These are phyloP conservation scores for Phenganax stokvisi DNA, from an alignment of 92 coral and sea anemone species.

Conservation along the genomic window DNA sequence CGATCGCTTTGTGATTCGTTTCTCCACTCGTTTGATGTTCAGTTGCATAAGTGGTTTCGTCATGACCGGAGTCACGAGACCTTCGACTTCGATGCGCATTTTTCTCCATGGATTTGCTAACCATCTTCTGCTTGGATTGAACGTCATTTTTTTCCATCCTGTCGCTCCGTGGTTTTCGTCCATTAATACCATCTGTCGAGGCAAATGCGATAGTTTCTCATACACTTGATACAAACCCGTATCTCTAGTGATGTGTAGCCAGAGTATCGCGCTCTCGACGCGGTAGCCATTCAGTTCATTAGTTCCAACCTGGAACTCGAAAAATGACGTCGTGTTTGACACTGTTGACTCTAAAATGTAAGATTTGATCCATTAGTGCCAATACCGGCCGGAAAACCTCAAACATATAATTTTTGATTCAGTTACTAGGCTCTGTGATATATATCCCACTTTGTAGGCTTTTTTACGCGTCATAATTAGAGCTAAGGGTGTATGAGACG, in stretches of 20 bases:
- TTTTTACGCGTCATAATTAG: too few species aligned
- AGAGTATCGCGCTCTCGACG: slow-evolving; percentile 7
- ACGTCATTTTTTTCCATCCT: slow-evolving; percentile 8
- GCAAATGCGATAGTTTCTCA: not conserved
- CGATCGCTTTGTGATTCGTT: slow-evolving; percentile 4
- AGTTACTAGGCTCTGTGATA: too few species aligned
- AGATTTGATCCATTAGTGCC: not conserved
- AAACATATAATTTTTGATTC: too few species aligned
- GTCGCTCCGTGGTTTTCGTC: not conserved
- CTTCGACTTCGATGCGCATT: slow-evolving; percentile 16
- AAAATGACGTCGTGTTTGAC: slow-evolving; percentile 3
- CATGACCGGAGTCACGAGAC: not conserved
- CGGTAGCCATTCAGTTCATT: not conserved
- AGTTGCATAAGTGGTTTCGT: slow-evolving; percentile 11
- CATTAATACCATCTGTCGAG: slow-evolving; percentile 1
- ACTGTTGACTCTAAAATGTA: not conserved
- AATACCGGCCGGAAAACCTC: not conserved
- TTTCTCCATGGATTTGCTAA: slow-evolving; percentile 7
- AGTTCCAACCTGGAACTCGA: not conserved
- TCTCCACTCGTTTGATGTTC: not conserved
- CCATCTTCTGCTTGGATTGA: slow-evolving; percentile 14
- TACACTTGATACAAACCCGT: slow-evolving; percentile 20
- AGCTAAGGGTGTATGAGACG: too few species aligned
- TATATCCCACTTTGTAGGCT: too few species aligned
- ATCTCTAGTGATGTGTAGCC: slow-evolving; percentile 15